Conservation (phyloP, 2,888 invertebrate species). For the Odontothrips loti region DNA sequence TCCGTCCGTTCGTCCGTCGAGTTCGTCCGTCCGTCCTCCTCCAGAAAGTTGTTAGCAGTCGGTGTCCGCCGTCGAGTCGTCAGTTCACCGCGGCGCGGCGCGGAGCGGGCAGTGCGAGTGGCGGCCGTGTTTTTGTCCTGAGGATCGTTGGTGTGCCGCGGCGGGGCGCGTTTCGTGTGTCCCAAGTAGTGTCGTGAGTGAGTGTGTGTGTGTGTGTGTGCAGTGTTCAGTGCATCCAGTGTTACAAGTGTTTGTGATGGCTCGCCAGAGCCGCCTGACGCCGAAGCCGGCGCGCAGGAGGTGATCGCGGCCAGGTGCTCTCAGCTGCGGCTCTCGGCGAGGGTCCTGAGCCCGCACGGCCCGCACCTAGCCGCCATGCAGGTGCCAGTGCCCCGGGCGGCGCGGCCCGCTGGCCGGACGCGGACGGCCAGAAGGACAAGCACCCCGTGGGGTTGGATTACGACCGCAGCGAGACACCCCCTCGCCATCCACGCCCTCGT, state of each 20-base stretch:
- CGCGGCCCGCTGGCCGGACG: neutral
- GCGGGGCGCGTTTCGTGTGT: neutral
- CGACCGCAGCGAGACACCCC: conserved; percentile 8
- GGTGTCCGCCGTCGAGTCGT: no score
- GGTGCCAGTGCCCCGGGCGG: neutral
- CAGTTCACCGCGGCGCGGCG: conserved; percentile 2
- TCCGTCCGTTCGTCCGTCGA: neutral
- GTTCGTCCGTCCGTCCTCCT: neutral
- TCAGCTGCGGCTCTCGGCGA: no score
- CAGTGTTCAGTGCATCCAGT: neutral
- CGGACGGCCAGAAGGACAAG: neutral
- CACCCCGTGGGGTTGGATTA: conserved; percentile 3
- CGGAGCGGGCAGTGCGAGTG: neutral
- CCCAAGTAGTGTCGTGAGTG: neutral
- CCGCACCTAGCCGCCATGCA: neutral
- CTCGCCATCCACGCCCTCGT: neutral
- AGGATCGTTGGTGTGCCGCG: neutral
- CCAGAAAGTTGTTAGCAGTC: neutral
- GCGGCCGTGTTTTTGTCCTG: neutral
- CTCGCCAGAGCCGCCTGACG: neutral
- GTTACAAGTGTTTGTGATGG: neutral
- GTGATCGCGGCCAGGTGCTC: neutral
- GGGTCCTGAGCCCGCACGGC: neutral
- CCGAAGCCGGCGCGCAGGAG: neutral
- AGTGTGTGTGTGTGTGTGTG: neutral